Percentiles rank a stretch among this genome's conserved stretches.
phyloP scores from a whole-genome alignment of 1,140 invertebrate genomes.

The Leptopilina clavipes region DNA sequence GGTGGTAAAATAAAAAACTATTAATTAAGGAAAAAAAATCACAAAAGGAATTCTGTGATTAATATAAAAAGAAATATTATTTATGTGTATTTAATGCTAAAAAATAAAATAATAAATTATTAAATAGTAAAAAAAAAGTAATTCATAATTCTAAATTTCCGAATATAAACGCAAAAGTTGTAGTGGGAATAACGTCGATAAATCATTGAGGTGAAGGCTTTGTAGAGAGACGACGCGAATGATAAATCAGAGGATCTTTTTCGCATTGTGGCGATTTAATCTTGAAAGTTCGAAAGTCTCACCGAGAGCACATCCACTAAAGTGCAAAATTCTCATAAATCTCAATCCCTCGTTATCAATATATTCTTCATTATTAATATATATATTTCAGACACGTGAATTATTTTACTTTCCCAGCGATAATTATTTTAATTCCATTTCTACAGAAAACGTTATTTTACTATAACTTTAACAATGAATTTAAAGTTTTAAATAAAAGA shows the following conservation, averaged over 20 bases:
- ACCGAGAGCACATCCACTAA: not conserved
- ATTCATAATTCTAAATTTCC: conserved; percentile 4
- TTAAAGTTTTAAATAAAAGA: no score
- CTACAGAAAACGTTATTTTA: no score
- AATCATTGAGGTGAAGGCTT: conserved; percentile 24
- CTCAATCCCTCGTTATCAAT: not conserved
- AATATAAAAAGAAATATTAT: no score
- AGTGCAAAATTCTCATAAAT: conserved; percentile 26
- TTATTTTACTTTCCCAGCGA: no score
- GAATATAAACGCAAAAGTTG: not conserved
- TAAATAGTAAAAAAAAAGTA: not conserved
- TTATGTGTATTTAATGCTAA: no score
- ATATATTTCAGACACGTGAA: no score
- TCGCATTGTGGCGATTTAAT: conserved; percentile 14
- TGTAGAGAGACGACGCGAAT: not conserved
- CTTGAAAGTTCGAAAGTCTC: conserved; percentile 16
- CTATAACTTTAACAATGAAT: no score
- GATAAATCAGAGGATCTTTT: conserved; percentile 29
- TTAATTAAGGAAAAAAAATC: no score
- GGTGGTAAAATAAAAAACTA: no score
- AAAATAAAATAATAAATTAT: no score
- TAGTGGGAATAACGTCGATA: conserved; percentile 11
- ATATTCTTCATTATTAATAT: not conserved
- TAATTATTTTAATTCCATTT: no score
- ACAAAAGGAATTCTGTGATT: no score